Base-by-base conservation (phyloP, 2,888 invertebrate species). In the Endotricha flammealis region DNA sequence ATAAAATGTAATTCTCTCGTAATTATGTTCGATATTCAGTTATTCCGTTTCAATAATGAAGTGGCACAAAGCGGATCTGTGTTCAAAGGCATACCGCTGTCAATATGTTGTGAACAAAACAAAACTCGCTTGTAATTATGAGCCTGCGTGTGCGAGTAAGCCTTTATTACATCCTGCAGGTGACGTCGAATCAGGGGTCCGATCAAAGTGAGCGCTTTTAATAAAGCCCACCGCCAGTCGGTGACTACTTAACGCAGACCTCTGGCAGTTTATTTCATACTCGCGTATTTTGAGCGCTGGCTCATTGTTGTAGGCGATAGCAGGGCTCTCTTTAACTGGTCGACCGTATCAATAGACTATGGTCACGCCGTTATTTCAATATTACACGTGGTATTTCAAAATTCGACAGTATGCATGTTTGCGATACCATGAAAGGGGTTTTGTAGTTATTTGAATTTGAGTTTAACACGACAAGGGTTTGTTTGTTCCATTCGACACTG, bases 161-260 rank as follows among this genome's bases (percentile, higher is more conserved):
- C 60, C 72, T 68, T 72, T 80, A 80, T 80, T 80, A 64, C 67
- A 65, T 67, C 70, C 77, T 82, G 80, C 75, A 79, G 72, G 78
- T 82, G 83, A 82, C 83, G 71, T 64, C 55, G 55, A 71, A 73
- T 72, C 73, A 63, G 57, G 61, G 56, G 56, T 48, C 48, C 71
- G 77, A 82, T 83, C 83, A 83, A 82, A 82, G 79, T 65, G 77
- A 80, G 70, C 66, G 76, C 71, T 79, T 81, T 82, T 80, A 80
- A 82, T 82, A 80, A 77, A 76, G 68, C 67, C 57, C 45, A 52
- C 63, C 60, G 50, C 48, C 46, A 42, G 41, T 43, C 48, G 42
- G 36, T 53, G 44, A 38, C 59, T 49, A 41, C 50, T 54, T 42
- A 48, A 45, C 29, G 38, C 30, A 35, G 53, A 49, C 32, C 50